Evolutionary conservation across 1,140 invertebrate species (phyloP).

Genomic region (Drosophila novamexicana): DNA sequence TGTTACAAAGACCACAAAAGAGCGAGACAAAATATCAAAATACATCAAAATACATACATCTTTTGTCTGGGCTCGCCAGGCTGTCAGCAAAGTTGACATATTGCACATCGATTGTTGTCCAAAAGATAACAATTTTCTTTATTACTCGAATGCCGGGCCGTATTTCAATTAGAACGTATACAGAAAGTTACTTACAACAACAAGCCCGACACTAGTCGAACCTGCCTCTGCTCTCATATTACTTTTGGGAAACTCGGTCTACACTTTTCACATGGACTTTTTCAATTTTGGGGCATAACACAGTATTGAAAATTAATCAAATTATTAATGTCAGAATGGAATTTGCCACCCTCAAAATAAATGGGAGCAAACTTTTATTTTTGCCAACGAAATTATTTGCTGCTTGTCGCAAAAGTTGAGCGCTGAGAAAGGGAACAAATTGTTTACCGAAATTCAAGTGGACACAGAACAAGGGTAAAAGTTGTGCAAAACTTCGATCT

Average conservation of each 20-base stretch:
- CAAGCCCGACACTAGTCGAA: not conserved
- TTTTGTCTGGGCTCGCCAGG: conserved; percentile 5
- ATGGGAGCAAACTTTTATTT: conserved; percentile 34
- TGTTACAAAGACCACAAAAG: conserved; percentile 23
- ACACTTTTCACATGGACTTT: not conserved
- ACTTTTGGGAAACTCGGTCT: not conserved
- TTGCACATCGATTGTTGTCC: conserved; percentile 3
- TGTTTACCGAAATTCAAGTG: conserved; percentile 39
- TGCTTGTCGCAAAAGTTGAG: conserved; percentile 7
- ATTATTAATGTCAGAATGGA: conserved; percentile 25
- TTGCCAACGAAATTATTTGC: conserved; percentile 21
- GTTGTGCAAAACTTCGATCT: conserved; percentile 39
- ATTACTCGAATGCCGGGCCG: not conserved
- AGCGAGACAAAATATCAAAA: conserved; percentile 34
- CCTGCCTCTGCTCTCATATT: no score
- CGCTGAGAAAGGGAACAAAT: conserved; percentile 29
- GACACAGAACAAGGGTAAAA: conserved; percentile 30
- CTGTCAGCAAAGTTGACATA: conserved; percentile 15
- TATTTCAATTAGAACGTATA: not conserved
- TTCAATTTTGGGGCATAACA: not conserved
- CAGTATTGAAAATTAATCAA: conserved; percentile 13
- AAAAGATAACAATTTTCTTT: not conserved
- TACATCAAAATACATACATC: no score
- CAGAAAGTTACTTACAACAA: not conserved
- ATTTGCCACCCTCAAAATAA: conserved; percentile 5